Conservation (phyloP, 2,888 invertebrate genomes). For the Plutella xylostella region DNA sequence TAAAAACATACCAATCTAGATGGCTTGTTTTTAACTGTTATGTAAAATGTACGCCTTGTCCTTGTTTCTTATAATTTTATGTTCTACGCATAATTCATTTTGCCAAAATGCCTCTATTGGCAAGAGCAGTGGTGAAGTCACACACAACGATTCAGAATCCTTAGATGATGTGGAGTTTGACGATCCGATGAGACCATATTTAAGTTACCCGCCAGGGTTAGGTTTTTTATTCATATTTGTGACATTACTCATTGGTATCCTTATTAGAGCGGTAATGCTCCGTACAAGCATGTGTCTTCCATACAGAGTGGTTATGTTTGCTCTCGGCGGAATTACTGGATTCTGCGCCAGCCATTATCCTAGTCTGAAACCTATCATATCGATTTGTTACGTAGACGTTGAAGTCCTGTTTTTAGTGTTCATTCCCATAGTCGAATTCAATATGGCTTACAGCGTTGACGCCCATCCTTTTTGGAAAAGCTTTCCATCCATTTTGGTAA, state of each 20-base stretch:
- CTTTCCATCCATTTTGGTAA: conserved; percentile 46
- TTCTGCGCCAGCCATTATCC: conserved; percentile 42
- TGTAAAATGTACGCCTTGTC: background rate
- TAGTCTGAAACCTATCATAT: conserved; percentile 37
- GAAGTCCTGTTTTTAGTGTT: conserved; percentile 38
- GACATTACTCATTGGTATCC: conserved; percentile 40
- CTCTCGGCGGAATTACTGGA: conserved; percentile 43
- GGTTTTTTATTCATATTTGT: conserved; percentile 42
- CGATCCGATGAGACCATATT: conserved; percentile 27
- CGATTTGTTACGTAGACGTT: conserved; percentile 43
- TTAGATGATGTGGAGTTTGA: conserved; percentile 20
- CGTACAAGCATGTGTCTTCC: conserved; percentile 42
- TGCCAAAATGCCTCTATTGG: background rate
- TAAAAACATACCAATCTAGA: too few relatives aligned
- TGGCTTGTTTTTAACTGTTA: background rate
- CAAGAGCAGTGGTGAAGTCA: background rate
- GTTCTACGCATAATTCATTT: background rate
- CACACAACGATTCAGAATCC: background rate
- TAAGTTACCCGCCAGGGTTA: conserved; percentile 39
- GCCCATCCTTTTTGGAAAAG: conserved; percentile 52
- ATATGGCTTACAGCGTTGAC: conserved; percentile 49
- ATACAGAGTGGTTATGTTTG: conserved; percentile 51
- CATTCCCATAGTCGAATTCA: conserved; percentile 46
- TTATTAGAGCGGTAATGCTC: conserved; percentile 42
- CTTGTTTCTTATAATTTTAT: background rate